A percentile compares a stretch with the other conserved stretches of the same genome.
These are phyloP conservation scores for Agriopis marginaria DNA, from an alignment of 2,888 invertebrate species.

Conservation along the genomic window DNA sequence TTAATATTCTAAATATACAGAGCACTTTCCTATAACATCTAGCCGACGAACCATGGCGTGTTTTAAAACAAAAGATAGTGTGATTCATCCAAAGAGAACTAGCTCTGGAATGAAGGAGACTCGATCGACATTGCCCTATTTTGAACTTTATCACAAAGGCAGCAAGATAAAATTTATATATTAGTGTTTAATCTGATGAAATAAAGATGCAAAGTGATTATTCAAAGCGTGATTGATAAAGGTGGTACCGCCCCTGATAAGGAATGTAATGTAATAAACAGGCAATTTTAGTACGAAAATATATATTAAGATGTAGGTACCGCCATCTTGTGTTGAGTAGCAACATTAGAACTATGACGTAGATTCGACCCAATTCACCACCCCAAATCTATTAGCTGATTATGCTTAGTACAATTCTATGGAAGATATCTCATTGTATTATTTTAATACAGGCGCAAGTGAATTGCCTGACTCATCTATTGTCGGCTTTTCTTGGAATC, in stretches of 20 bases:
- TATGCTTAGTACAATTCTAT: conserved; percentile 58
- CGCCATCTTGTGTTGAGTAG: conserved; percentile 66
- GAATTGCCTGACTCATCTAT: conserved; percentile 82
- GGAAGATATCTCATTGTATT: conserved; percentile 67
- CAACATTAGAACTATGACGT: conserved; percentile 39
- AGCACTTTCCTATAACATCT: conserved; percentile 29
- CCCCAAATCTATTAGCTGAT: conserved; percentile 74
- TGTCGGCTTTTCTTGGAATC: conserved; percentile 83
- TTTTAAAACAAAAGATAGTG: conserved; percentile 65
- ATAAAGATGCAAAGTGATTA: conserved; percentile 30
- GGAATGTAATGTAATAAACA: conserved; percentile 20
- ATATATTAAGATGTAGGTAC: conserved; percentile 11
- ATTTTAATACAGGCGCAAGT: conserved; percentile 70
- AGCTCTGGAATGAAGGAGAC: conserved; percentile 47
- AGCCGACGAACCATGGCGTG: conserved; percentile 41
- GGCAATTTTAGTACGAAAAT: neutral
- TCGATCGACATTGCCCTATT: conserved; percentile 40
- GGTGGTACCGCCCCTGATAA: conserved; percentile 36
- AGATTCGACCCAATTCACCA: conserved; percentile 40
- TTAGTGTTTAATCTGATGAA: conserved; percentile 22
- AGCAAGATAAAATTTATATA: conserved; percentile 22
- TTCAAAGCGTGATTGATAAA: conserved; percentile 34
- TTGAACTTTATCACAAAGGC: conserved; percentile 33
- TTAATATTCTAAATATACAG: conserved; percentile 38
- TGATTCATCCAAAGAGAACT: conserved; percentile 66